Evolutionary conservation across 2,113 vertebrate species (phyloP).

Genomic region (Hipposideros armiger): DNA sequence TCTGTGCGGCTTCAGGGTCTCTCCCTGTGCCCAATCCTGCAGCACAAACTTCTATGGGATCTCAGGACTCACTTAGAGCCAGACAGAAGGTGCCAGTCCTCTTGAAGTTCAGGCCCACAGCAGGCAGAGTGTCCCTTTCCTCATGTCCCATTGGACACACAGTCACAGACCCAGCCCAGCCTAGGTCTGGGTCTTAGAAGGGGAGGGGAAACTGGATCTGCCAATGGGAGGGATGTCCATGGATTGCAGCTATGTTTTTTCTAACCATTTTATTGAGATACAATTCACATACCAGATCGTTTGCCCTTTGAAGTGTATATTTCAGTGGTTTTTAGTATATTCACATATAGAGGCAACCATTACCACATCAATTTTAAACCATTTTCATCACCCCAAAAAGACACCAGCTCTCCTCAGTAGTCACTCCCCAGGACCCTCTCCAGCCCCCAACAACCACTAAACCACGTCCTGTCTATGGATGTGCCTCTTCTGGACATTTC

Average conservation of each 20-base stretch:
- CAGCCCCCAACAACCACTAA: not conserved
- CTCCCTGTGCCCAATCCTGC: not conserved
- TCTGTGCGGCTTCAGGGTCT: not conserved
- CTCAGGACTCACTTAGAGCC: not conserved
- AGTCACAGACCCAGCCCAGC: not conserved
- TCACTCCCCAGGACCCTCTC: too few species aligned
- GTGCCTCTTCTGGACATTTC: not conserved
- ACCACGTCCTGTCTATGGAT: not conserved
- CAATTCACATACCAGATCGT: not conserved
- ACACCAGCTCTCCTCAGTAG: not conserved
- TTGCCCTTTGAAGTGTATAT: not conserved
- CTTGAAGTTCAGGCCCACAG: not conserved
- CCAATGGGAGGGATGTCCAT: not conserved
- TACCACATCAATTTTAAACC: not conserved
- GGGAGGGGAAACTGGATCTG: not conserved
- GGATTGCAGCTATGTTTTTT: not conserved
- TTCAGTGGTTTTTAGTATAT: too few species aligned
- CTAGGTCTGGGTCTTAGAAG: too few species aligned
- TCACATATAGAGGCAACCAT: not conserved
- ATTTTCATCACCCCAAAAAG: not conserved
- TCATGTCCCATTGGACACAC: fast-evolving
- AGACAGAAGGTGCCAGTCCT: not conserved
- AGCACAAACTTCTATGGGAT: not conserved
- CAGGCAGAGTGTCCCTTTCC: not conserved
- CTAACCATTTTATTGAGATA: not conserved